Percentiles rank a stretch among this genome's conserved stretches.
phyloP scores from a whole-genome alignment of 2,113 vertebrate species.

The Salvelinus alpinus region DNA sequence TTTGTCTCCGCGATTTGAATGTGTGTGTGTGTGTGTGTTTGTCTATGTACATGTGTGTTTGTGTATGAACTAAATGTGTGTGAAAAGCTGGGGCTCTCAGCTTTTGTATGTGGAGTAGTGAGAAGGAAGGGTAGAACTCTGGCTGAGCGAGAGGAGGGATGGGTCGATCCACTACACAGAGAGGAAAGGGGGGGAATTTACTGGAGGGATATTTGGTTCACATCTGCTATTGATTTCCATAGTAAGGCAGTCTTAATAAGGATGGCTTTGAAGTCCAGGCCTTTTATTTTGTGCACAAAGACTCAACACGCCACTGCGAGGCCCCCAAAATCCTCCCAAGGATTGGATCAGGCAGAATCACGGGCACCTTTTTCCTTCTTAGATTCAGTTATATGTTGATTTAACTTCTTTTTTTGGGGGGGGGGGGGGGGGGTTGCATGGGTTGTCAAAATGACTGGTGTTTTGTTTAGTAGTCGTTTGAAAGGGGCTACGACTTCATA shows the following conservation, averaged over 20 bases:
- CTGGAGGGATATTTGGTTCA: constrained; percentile 74
- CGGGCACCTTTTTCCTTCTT: constrained; percentile 42
- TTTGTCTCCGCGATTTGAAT: background rate
- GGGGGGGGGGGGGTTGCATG: no score
- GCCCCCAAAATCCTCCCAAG: constrained; percentile 61
- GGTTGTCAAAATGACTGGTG: background rate
- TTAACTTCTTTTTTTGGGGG: no score
- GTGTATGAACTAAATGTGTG: constrained; percentile 30
- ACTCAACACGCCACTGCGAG: constrained; percentile 65
- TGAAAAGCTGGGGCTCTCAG: constrained; percentile 14
- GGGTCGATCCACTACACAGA: constrained; percentile 60
- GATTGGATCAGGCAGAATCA: constrained; percentile 79
- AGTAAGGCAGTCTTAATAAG: constrained; percentile 90
- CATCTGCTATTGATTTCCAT: constrained; percentile 94
- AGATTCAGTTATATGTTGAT: no score
- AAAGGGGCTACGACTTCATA: no score
- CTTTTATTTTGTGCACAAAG: constrained; percentile 89
- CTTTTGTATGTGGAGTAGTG: background rate
- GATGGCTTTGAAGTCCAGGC: constrained; percentile 88
- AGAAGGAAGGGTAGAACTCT: constrained; percentile 39
- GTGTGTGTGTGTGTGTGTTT: background rate
- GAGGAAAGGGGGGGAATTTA: constrained; percentile 52
- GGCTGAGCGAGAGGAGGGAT: constrained; percentile 25
- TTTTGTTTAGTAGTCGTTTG: no score
- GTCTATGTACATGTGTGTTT: constrained; percentile 26